phyloP scores from a whole-genome alignment of 2,797 vertebrate species.

The Tolypeutes matacus region DNA sequence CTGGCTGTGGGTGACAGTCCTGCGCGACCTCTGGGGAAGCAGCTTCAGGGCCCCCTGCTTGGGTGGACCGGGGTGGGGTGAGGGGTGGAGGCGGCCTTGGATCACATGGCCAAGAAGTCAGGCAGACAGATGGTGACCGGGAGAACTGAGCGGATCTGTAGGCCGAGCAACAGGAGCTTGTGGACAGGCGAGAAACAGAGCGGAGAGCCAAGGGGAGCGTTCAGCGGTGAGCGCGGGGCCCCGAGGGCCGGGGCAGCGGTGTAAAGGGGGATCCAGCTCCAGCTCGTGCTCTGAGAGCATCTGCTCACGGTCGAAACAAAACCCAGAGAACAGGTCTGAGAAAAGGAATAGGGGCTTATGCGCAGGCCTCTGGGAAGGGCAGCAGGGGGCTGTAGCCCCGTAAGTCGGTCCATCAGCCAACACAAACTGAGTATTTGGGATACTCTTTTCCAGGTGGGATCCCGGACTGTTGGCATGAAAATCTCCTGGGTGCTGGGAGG shows the following conservation, averaged over 20 bases:
- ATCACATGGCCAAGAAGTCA: rapidly evolving
- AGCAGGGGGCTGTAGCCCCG: neutral
- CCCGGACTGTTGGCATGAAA: neutral
- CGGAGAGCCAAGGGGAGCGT: no score
- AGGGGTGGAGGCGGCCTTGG: rapidly evolving
- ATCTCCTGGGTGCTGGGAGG: neutral
- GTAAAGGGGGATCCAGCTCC: neutral
- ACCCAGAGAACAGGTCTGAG: neutral
- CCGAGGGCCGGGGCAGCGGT: no score
- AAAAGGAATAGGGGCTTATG: neutral
- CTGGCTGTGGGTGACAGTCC: rapidly evolving
- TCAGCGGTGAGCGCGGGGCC: neutral
- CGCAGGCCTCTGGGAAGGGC: neutral
- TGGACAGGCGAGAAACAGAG: neutral
- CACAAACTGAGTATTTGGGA: no score
- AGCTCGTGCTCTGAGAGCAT: neutral
- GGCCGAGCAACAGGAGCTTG: neutral
- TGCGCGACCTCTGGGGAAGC: neutral
- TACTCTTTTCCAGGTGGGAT: neutral
- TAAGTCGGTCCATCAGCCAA: neutral
- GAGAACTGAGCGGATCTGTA: no score
- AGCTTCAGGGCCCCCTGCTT: rapidly evolving
- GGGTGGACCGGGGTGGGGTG: neutral
- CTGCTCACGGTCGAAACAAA: neutral
- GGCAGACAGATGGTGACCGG: no score